Evolutionary conservation across 2,113 vertebrate species (phyloP).

Genomic region (Pelmatolapia mariae): DNA sequence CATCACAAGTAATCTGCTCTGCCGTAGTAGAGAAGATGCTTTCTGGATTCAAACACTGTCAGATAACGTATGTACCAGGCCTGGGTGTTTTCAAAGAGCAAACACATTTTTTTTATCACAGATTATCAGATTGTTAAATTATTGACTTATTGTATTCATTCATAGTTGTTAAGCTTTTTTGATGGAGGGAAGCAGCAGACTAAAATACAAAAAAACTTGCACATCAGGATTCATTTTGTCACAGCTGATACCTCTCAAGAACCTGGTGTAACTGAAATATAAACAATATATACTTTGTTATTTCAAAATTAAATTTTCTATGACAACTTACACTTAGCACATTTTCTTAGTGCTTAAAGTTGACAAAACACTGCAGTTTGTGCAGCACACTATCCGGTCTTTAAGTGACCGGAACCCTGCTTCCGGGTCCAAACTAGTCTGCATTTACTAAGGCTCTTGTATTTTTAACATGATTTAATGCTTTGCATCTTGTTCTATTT

Average conservation of each 20-base stretch:
- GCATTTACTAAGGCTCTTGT: not conserved
- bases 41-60: not conserved
- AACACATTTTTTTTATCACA: not conserved
- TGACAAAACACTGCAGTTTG: not conserved
- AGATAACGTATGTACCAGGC: not conserved
- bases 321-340: not conserved
- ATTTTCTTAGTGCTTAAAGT: not conserved
- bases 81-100: not conserved
- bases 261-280: not conserved
- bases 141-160: not conserved
- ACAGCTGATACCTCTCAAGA: not conserved
- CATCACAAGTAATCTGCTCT: not conserved
- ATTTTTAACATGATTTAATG: not conserved
- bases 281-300: not conserved
- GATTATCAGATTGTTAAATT: constrained; percentile 21
- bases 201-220: not conserved
- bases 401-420: not conserved
- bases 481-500: not conserved
- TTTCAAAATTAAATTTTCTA: not conserved
- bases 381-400: not conserved
- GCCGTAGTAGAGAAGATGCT: not conserved
- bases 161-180: not conserved
- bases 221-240: not conserved
- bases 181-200: not conserved
- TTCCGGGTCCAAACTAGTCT: not conserved